Conservation (phyloP, 2,113 vertebrate genomes). For the Cariama cristata region DNA sequence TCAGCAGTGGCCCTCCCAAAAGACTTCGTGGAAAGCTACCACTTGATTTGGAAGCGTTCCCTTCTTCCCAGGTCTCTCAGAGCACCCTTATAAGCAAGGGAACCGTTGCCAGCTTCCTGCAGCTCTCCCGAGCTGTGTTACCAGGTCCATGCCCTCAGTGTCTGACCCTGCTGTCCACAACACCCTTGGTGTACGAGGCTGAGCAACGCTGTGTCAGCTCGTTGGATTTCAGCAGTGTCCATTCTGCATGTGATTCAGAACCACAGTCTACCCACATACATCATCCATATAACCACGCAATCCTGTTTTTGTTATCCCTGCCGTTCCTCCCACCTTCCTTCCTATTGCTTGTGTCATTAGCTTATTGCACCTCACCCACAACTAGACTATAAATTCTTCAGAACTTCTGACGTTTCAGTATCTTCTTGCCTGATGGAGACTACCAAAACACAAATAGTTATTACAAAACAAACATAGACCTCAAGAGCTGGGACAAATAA, state of each 20-base stretch:
- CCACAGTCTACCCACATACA: slow-evolving; percentile 7
- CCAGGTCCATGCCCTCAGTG: background rate
- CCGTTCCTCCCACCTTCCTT: slow-evolving; percentile 22
- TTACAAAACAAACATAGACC: slow-evolving; percentile 3
- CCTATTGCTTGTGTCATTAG: slow-evolving; percentile 1
- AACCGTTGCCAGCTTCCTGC: background rate
- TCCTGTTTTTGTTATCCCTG: slow-evolving; percentile 37
- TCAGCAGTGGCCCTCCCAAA: background rate
- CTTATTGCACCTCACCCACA: background rate
- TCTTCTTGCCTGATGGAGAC: background rate
- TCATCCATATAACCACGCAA: background rate
- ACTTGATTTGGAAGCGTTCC: background rate
- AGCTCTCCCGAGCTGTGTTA: background rate
- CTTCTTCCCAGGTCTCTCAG: background rate
- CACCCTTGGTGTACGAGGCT: background rate
- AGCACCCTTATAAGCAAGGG: background rate
- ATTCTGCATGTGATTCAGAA: slow-evolving; percentile 34
- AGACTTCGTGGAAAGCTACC: background rate
- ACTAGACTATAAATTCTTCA: background rate
- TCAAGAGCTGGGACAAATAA: slow-evolving; percentile 15
- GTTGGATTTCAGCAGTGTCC: slow-evolving; percentile 17
- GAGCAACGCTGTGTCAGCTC: slow-evolving; percentile 6
- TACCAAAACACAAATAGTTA: background rate
- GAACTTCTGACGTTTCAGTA: background rate
- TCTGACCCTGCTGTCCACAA: background rate